Evolutionary conservation across 2,888 invertebrate species (phyloP).

Genomic region (Hypsopygia costalis): DNA sequence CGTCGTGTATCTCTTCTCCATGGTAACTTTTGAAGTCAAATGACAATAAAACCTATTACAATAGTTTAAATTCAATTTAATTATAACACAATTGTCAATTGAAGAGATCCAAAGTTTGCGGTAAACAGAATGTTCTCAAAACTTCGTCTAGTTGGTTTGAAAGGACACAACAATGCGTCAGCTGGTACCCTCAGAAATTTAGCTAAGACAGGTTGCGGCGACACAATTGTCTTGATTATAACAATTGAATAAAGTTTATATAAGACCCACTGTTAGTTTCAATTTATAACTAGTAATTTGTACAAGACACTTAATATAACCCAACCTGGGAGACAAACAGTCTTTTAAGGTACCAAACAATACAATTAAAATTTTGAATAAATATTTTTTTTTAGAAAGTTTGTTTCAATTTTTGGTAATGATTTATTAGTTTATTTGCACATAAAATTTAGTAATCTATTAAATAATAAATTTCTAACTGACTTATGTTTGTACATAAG

Average conservation of each 20-base stretch:
- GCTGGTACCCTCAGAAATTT: conserved; percentile 38
- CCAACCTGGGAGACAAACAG: too few species aligned
- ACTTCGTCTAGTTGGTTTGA: conserved; percentile 27
- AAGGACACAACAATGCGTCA: conserved; percentile 38
- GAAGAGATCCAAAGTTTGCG: not conserved
- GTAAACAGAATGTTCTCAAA: not conserved
- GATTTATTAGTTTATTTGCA: too few species aligned
- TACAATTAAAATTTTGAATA: too few species aligned
- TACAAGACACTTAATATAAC: too few species aligned
- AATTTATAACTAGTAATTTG: too few species aligned
- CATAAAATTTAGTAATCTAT: too few species aligned
- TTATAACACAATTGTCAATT: not conserved
- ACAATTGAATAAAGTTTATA: conserved; percentile 9
- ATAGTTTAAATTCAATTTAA: not conserved
- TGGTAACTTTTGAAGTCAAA: not conserved
- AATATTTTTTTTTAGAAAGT: too few species aligned
- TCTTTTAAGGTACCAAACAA: too few species aligned
- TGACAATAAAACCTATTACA: not conserved
- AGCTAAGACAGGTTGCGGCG: conserved; percentile 25
- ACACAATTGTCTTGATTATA: conserved; percentile 12
- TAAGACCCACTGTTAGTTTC: conserved; percentile 1
- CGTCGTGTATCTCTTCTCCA: too few species aligned
- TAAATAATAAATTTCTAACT: too few species aligned
- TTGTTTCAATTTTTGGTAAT: too few species aligned
- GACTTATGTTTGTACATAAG: too few species aligned